phyloP scores from a whole-genome alignment of 2,888 invertebrate species.

The Chironomus riparius region DNA sequence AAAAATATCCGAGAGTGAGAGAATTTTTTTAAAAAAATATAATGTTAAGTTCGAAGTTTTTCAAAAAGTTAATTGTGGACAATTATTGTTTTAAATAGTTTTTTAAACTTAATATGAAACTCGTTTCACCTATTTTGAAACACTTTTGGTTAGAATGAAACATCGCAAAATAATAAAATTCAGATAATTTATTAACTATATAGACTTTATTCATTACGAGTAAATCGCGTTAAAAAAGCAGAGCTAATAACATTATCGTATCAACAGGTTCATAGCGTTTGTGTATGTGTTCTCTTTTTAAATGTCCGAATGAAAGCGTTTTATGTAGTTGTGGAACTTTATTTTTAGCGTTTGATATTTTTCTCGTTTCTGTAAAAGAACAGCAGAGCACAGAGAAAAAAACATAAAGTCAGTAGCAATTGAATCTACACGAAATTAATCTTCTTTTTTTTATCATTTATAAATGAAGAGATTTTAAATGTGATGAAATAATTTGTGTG shows the following conservation, averaged over 20 bases:
- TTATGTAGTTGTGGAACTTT: constrained; percentile 13
- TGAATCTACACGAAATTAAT: not conserved
- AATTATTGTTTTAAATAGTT: too few species aligned
- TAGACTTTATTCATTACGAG: not conserved
- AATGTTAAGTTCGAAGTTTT: not conserved
- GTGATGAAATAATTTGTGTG: too few species aligned
- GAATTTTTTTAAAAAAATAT: not conserved
- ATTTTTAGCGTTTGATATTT: constrained; percentile 13
- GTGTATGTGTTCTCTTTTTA: constrained; percentile 22
- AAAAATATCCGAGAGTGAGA: not conserved
- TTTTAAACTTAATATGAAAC: too few species aligned
- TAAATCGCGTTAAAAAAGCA: not conserved
- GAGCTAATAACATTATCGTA: constrained; percentile 18
- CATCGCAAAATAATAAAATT: too few species aligned
- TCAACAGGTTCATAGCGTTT: constrained; percentile 22
- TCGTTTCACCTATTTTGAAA: too few species aligned
- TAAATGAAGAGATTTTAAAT: too few species aligned
- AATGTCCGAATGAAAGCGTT: not conserved
- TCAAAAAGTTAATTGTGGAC: too few species aligned
- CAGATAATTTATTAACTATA: not conserved
- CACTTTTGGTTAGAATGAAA: too few species aligned
- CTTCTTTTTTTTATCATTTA: not conserved
- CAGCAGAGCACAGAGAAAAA: not conserved
- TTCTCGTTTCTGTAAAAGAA: not conserved
- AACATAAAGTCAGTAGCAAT: not conserved